Percentiles rank a stretch among this genome's conserved stretches.
These are phyloP conservation scores for Psittacus erithacus DNA, from an alignment of 2,113 vertebrate genomes.

Conservation along the genomic window DNA sequence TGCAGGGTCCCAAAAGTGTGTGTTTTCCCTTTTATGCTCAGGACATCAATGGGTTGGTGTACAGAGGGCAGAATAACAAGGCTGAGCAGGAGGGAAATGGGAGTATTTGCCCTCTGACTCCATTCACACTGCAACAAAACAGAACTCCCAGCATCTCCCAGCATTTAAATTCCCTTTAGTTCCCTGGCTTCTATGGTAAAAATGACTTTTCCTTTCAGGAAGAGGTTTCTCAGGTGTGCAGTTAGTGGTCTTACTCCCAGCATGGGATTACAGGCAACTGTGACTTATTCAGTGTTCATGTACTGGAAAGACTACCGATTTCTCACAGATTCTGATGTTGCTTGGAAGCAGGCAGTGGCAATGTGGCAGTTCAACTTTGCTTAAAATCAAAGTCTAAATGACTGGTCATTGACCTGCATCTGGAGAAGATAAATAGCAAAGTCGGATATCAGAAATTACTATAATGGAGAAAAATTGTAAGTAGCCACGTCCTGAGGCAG, in stretches of 20 bases:
- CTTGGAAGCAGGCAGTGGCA: neutral
- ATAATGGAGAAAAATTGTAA: slow-evolving; percentile 21
- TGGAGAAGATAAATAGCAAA: neutral
- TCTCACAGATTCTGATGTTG: neutral
- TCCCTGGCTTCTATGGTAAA: neutral
- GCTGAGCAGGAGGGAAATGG: neutral
- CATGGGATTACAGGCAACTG: neutral
- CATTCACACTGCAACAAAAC: neutral
- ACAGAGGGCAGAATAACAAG: neutral
- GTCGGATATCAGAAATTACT: slow-evolving; percentile 45
- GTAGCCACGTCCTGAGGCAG: neutral
- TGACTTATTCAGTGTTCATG: neutral
- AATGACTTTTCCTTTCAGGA: neutral
- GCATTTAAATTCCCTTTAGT: neutral
- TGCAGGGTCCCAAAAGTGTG: neutral
- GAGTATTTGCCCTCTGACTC: neutral
- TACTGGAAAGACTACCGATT: neutral
- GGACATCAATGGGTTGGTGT: neutral
- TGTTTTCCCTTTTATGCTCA: neutral
- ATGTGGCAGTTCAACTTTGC: neutral
- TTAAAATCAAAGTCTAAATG: neutral
- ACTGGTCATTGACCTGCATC: neutral
- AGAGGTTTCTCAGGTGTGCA: neutral
- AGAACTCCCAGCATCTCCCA: neutral
- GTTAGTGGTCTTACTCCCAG: neutral